Percentiles rank a stretch among this genome's conserved stretches.
phyloP scores from a whole-genome alignment of 2,888 invertebrate genomes.

The Stenichneumon culpator region DNA sequence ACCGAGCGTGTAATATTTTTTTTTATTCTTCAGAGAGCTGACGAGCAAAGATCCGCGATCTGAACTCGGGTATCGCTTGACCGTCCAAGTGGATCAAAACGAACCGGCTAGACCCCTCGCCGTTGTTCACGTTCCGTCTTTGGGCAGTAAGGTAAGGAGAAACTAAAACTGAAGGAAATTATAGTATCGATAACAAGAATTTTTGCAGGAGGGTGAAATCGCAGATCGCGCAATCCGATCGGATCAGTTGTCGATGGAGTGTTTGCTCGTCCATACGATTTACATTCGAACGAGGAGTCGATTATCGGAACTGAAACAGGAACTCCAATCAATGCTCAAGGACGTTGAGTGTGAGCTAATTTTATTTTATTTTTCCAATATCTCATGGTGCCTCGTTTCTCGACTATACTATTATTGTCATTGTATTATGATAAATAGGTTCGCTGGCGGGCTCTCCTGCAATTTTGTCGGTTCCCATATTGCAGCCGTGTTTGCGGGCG shows the following conservation, averaged over 20 bases:
- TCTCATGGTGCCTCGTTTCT: neutral
- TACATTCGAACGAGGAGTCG: conserved; percentile 96
- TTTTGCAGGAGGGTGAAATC: conserved; percentile 88
- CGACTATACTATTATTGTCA: conserved; percentile 19
- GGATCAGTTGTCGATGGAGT: conserved; percentile 97
- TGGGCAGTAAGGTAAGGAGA: conserved; percentile 88
- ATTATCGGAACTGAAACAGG: conserved; percentile 92
- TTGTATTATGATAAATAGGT: conserved; percentile 86
- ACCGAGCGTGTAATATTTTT: conserved; percentile 21
- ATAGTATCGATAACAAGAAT: conserved; percentile 32
- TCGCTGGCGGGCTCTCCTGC: conserved; percentile 96
- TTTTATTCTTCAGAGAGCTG: conserved; percentile 85
- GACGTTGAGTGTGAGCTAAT: conserved; percentile 89
- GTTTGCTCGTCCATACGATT: conserved; percentile 97
- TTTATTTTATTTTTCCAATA: neutral
- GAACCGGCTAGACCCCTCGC: conserved; percentile 92
- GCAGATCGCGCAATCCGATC: conserved; percentile 93
- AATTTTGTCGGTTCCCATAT: conserved; percentile 95
- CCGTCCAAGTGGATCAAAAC: conserved; percentile 94
- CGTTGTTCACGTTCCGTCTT: conserved; percentile 89
- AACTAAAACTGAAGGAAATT: neutral
- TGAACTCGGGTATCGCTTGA: conserved; percentile 95
- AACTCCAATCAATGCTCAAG: conserved; percentile 90
- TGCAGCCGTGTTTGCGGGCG: conserved; percentile 95
- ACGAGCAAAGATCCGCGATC: conserved; percentile 91